Percentiles rank a stretch among this genome's conserved stretches.
Conservation (phyloP, 2,113 vertebrate species). For the Tenebrosternarchus preto region DNA sequence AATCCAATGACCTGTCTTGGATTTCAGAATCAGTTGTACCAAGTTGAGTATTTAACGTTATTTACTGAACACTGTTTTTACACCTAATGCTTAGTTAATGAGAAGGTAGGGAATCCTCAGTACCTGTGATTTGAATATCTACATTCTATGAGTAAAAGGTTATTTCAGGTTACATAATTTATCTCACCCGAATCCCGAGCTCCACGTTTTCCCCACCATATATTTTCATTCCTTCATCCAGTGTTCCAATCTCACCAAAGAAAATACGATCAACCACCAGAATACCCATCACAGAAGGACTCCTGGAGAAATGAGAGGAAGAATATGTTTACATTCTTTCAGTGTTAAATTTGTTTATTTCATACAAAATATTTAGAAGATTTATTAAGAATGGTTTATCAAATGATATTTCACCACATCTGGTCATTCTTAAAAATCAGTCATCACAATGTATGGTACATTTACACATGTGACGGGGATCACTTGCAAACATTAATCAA, state of each 20-base stretch:
- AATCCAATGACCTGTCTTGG: too few relatives aligned
- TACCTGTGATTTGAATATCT: too few relatives aligned
- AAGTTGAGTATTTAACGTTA: too few relatives aligned
- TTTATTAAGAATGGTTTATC: not conserved
- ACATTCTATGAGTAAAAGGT: too few relatives aligned
- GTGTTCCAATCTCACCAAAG: slow-evolving; percentile 89
- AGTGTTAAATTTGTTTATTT: not conserved
- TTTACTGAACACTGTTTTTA: too few relatives aligned
- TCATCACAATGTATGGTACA: too few relatives aligned
- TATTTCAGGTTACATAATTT: too few relatives aligned
- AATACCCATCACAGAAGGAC: slow-evolving; percentile 91
- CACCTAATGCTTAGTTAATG: too few relatives aligned
- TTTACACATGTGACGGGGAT: not conserved
- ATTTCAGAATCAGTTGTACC: too few relatives aligned
- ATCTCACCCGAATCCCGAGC: slow-evolving; percentile 90
- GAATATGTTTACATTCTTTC: not conserved
- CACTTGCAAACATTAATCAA: not conserved
- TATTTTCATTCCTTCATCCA: slow-evolving; percentile 93
- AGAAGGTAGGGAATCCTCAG: too few relatives aligned
- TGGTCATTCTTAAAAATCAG: too few relatives aligned
- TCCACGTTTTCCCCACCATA: slow-evolving; percentile 96
- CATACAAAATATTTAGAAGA: too few relatives aligned
- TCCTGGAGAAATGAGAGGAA: slow-evolving; percentile 68
- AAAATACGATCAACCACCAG: slow-evolving; percentile 88
- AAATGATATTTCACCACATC: not conserved